Base-by-base conservation (phyloP, 2,797 vertebrate genomes). In the Clamator glandarius region DNA sequence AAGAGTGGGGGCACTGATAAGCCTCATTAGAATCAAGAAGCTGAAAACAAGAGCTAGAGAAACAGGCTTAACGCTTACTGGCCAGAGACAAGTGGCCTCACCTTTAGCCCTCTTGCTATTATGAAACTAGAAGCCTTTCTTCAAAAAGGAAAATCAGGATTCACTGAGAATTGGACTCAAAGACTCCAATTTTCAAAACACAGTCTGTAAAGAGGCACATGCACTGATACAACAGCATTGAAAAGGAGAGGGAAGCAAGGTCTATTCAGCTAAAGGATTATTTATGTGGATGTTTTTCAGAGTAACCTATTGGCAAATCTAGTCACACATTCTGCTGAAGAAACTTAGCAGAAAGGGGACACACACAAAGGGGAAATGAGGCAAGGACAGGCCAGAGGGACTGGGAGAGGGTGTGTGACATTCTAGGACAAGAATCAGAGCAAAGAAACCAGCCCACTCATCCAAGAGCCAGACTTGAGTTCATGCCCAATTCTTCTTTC, bases 371-470 rank as follows among this genome's bases (percentile, higher is more conserved):
- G 39, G 14, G 33, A 81, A 18, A 50, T 0, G 0, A 24, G 36
- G n/a, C 72, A 95, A 69, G 31, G 76, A 91, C n/a, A 82, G 31
- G 69, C 9, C 58, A 83, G 58, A 81, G 33, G 41, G 8, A 21
- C 36, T 57, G 25, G 39, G 35, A 87, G 35, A 0, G 0, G 57
- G 46, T 76, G 44, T 7, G 2, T 12, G 2, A 68, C 51, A 86
- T 78, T 95, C 78, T 79, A 95, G 82, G 82, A 78, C 84, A 93
- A 84, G 76, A 96, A 95, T 95, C 63, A 88, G 92, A 92, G 91
- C 95, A 93, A 79, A 89, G 63, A 95, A 96, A 92, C 14, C 41
- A 86, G 59, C 7, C 33, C 41, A 21, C 20, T 57, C 0, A 0
- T 92, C 66, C 91, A 90, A 92, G 35, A 91, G 58, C 41, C 70